Evolutionary conservation across 2,797 vertebrate species (phyloP), one percentile per base, ranked within the genome.

Genomic region (Protosalanx chinensis): DNA sequence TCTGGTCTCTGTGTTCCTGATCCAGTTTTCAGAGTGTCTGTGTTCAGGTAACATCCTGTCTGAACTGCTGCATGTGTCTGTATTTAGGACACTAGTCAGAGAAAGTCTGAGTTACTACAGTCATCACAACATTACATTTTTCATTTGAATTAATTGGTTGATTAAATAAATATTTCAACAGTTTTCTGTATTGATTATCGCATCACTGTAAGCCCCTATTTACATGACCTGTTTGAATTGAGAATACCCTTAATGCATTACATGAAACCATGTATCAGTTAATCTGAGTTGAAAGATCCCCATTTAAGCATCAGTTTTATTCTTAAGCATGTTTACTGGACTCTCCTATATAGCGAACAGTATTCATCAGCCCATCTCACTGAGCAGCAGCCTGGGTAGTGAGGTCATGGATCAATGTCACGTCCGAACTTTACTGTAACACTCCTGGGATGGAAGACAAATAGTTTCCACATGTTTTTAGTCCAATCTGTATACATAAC

Each of bases 401-500:
- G 87, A 90, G 82, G 86, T 89, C 88, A 89, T 72, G 77, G 68
- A 33, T 16, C 87, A 0, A 33, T 51, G 72, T 68, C 68, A 73
- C 81, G 75, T 59, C 80, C 72, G 73, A 79, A 79, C 73, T 46
- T 46, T 3, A 65, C 79, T 81, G 8, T 71, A 72, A 72, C 72
- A 35, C 67, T 74, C 53, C 65, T 71, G 46, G 76, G 80, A 41
- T 63, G 12, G 29, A 79, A 29, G 1, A 77, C 72, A 46, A 85
- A 80, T 81, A 85, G 73, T 91, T 92, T 92, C 89, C 87, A 70
- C 70, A 86, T 71, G 62, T 64, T 64, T 74, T 72, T 84, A 81
- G 80, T 76, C 29, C 83, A 85, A 82, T 71, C 74, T 23, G 72
- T 64, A 61, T 77, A 60, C 76, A 59, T 16, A 70, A 68, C 65